These are phyloP conservation scores for Atrina japonica DNA, from an alignment of 2,888 invertebrate genomes.

Conservation along the genomic window DNA sequence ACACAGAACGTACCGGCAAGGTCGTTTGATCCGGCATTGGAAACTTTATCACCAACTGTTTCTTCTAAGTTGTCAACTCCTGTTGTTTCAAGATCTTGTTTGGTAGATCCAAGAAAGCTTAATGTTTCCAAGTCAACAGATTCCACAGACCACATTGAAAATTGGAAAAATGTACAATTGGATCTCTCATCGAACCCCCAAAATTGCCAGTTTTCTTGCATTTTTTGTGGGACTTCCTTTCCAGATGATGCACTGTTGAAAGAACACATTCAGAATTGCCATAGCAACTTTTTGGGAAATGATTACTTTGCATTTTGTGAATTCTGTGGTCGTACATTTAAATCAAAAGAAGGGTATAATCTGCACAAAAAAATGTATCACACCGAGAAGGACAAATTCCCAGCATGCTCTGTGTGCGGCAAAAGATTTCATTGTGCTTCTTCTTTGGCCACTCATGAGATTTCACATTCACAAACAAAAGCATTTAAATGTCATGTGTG, in stretches of 20 bases:
- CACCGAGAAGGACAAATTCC: conserved; percentile 35
- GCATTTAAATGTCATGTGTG: conserved; percentile 20
- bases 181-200: too few species aligned
- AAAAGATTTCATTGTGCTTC: conserved; percentile 27
- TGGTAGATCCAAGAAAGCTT: too few species aligned
- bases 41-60: too few species aligned
- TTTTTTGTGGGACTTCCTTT: conserved; percentile 1
- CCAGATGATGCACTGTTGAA: neutral
- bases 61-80: neutral
- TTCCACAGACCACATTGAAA: too few species aligned
- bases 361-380: conserved; percentile 28
- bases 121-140: too few species aligned
- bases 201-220: neutral
- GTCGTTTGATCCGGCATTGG: too few species aligned
- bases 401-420: conserved; percentile 61
- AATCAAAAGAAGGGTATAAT: conserved; percentile 21
- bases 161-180: too few species aligned
- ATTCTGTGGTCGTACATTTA: conserved; percentile 28
- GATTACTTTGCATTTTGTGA: conserved; percentile 16
- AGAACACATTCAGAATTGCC: conserved; percentile 1
- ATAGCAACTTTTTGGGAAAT: conserved; percentile 10
- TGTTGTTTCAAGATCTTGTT: too few species aligned
- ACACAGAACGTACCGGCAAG: too few species aligned
- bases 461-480: conserved; percentile 23
- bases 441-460: conserved; percentile 12